phyloP scores from a whole-genome alignment of 2,888 invertebrate genomes.

The Branchellion lobata region DNA sequence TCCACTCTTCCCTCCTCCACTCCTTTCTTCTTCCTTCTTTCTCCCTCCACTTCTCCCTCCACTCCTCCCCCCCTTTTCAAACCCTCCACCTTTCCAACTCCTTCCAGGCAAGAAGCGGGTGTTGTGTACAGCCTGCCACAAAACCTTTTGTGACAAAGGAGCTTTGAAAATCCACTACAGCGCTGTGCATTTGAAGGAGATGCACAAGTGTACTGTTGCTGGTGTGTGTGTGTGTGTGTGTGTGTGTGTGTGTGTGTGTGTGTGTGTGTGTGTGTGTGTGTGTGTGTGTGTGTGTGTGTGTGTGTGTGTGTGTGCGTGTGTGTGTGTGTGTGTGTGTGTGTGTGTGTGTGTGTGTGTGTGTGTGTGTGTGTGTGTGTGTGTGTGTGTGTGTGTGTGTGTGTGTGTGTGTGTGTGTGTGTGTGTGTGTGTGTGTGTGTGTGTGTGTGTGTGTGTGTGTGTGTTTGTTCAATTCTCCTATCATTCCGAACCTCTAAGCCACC shows the following conservation, averaged over 20 bases:
- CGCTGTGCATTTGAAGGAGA: conserved; percentile 95
- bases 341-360: neutral
- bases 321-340: neutral
- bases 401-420: neutral
- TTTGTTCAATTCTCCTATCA: too few species aligned
- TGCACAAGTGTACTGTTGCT: conserved; percentile 97
- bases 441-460: neutral
- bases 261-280: neutral
- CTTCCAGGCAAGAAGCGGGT: conserved; percentile 80
- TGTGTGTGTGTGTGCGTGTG: neutral
- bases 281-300: neutral
- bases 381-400: neutral
- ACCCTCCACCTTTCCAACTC: too few species aligned
- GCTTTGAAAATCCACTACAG: conserved; percentile 98
- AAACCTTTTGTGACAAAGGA: conserved; percentile 99
- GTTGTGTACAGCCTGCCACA: conserved; percentile 94
- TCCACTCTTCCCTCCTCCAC: too few species aligned
- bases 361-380: neutral
- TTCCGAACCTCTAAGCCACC: conserved; percentile 64
- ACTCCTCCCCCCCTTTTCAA: too few species aligned
- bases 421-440: neutral
- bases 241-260: neutral
- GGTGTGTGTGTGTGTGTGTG: neutral
- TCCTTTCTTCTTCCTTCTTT: too few species aligned
- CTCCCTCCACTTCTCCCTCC: too few species aligned